Evolutionary conservation across 2,797 vertebrate genomes (phyloP).

Genomic region (Cyclopterus lumpus): DNA sequence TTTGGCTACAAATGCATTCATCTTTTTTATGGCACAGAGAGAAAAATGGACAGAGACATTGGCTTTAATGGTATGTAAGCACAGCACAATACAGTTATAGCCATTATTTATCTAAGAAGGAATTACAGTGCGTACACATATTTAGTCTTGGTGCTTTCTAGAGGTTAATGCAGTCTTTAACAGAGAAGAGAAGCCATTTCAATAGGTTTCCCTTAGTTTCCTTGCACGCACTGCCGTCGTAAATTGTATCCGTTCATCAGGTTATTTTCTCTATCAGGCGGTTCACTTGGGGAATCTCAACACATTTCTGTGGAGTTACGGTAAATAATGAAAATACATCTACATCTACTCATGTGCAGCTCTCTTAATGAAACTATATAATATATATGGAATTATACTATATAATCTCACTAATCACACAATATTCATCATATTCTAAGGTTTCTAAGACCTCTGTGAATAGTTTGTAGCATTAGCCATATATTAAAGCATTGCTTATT

Average conservation of each 20-base stretch:
- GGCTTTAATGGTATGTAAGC: background rate
- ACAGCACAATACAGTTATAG: background rate
- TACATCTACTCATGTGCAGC: constrained; percentile 48
- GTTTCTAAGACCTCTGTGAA: constrained; percentile 14
- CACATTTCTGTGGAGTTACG: constrained; percentile 76
- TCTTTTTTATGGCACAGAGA: constrained; percentile 12
- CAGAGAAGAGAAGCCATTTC: constrained; percentile 66
- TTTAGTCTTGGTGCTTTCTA: constrained; percentile 27
- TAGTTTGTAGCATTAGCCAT: background rate
- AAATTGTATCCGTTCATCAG: constrained; percentile 75
- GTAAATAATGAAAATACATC: constrained; percentile 75
- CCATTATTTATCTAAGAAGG: constrained; percentile 36
- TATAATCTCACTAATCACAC: constrained; percentile 48
- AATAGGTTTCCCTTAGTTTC: constrained; percentile 65
- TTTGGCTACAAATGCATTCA: constrained; percentile 5
- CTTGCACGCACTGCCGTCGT: constrained; percentile 55
- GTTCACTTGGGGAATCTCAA: constrained; percentile 75
- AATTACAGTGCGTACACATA: constrained; percentile 31
- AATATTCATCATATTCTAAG: constrained; percentile 39
- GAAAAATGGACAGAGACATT: background rate
- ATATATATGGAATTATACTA: constrained; percentile 25
- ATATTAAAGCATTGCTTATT: constrained; percentile 20
- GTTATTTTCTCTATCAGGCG: constrained; percentile 73
- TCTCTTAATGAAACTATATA: constrained; percentile 27
- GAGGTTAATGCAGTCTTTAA: constrained; percentile 60